These are phyloP conservation scores for Tachina lurida DNA, from an alignment of 2,888 invertebrate species.

Conservation along the genomic window DNA sequence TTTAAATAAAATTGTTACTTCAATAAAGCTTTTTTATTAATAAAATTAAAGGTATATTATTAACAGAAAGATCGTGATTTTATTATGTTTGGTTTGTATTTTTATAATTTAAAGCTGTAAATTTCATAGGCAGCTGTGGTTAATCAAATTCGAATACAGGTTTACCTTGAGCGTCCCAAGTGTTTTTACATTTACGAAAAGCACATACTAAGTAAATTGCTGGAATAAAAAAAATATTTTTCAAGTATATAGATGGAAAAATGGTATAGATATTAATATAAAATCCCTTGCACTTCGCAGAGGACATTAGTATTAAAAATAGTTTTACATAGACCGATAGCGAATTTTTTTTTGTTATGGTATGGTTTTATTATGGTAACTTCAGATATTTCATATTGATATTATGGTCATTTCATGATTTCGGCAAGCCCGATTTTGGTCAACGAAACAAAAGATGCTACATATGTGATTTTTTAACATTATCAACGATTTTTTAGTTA, in stretches of 20 bases:
- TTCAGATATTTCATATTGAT: too few relatives aligned
- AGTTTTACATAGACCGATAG: too few relatives aligned
- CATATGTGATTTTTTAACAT: too few relatives aligned
- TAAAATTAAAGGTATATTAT: slow-evolving; percentile 44
- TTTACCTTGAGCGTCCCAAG: slow-evolving; percentile 87
- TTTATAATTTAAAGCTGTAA: slow-evolving; percentile 28
- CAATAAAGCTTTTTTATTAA: slow-evolving; percentile 44
- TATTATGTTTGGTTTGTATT: slow-evolving; percentile 35
- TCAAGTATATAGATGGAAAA: not conserved
- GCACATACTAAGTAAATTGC: slow-evolving; percentile 92
- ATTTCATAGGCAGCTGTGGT: slow-evolving; percentile 20
- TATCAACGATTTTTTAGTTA: too few relatives aligned
- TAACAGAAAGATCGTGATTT: slow-evolving; percentile 49
- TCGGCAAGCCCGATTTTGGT: too few relatives aligned
- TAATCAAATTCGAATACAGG: slow-evolving; percentile 84
- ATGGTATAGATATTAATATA: not conserved
- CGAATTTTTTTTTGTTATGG: too few relatives aligned
- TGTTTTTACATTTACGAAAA: slow-evolving; percentile 90
- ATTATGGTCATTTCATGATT: too few relatives aligned
- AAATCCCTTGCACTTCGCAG: too few relatives aligned
- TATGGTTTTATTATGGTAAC: too few relatives aligned
- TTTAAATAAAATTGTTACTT: slow-evolving; percentile 55
- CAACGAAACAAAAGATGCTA: too few relatives aligned
- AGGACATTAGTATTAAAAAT: too few relatives aligned
- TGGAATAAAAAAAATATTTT: slow-evolving; percentile 81